Evolutionary conservation across 2,797 vertebrate species (phyloP), one percentile per base, ranked within the genome.

Genomic region (Botia kubotai): DNA sequence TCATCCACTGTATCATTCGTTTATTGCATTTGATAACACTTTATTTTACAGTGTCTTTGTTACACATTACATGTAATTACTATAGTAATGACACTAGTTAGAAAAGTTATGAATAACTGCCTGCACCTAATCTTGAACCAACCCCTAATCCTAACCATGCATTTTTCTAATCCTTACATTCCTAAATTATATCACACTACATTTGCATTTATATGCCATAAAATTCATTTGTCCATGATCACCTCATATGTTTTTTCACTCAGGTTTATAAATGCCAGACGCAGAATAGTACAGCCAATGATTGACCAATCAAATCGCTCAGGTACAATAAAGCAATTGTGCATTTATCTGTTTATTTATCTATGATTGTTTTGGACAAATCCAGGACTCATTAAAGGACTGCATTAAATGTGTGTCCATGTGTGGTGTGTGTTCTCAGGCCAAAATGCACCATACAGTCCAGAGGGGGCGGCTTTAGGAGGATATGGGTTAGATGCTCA

Each of bases 301-400:
- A 97, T 97, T 23, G 96, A 97, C 90, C 96, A 97, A 83, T 96
- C 96, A 79, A 97, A 97, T 91, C 96, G 96, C 90, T 96, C 96
- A 96, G 96, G 96, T 97, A 83, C 53, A 60, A 4, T 81, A 89
- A 46, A 74, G 78, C 43, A 19, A 21, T n/a, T 17, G 14, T 53
- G 65, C 11, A 33, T 33, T 80, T 33, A 8, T 12, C 21, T 39
- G 17, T 55, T 7, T 63, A 14, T 55, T 78, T 33, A 77, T 26
- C 50, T 55, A 12, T 2, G n/a, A 2, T 53, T 50, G 46, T 60
- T 29, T 62, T 12, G 10, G n/a, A 2, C 39, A 74, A 16, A 62
- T 62, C 13, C 0, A 58, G 4, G 33, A 33, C 33, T 66, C 55
- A 60, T 26, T 26, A 26, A 26, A 26, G 23, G 23, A 26, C 2